phyloP scores from a whole-genome alignment of 2,888 invertebrate species.

The Altica lythri region DNA sequence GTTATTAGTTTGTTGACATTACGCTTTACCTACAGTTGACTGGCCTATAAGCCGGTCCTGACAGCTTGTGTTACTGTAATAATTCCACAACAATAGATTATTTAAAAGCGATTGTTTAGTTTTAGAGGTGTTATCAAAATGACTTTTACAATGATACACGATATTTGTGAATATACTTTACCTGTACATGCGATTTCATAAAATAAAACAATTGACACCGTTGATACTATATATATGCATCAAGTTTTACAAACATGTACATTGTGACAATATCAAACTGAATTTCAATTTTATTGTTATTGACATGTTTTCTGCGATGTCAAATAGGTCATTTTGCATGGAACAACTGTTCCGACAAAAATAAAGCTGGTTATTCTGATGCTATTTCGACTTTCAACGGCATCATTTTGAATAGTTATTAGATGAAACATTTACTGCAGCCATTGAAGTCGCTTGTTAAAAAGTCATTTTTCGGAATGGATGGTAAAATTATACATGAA shows the following conservation, averaged over 20 bases:
- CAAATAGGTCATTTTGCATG: constrained; percentile 20
- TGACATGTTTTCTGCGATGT: constrained; percentile 21
- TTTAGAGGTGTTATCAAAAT: too few species aligned
- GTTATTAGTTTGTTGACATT: too few species aligned
- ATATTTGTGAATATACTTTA: too few species aligned
- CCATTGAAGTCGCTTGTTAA: constrained; percentile 18
- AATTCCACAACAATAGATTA: too few species aligned
- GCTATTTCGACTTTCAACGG: constrained; percentile 17
- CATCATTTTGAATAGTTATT: constrained; percentile 19
- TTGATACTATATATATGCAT: constrained; percentile 18
- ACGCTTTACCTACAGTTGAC: too few species aligned
- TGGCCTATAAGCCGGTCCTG: too few species aligned
- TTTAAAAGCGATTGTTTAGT: too few species aligned
- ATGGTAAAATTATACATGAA: too few species aligned
- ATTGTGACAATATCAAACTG: constrained; percentile 20
- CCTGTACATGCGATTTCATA: constrained; percentile 15
- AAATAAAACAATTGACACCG: constrained; percentile 15
- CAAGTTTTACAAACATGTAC: constrained; percentile 23
- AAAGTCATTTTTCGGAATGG: constrained; percentile 10
- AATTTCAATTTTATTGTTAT: constrained; percentile 26
- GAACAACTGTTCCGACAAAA: constrained; percentile 21
- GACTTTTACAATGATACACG: too few species aligned
- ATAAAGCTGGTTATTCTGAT: constrained; percentile 24
- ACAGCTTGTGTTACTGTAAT: too few species aligned
- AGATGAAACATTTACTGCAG: constrained; percentile 16